Evolutionary conservation across 1,140 invertebrate species (phyloP).

Genomic region (Diabrotica virgifera): DNA sequence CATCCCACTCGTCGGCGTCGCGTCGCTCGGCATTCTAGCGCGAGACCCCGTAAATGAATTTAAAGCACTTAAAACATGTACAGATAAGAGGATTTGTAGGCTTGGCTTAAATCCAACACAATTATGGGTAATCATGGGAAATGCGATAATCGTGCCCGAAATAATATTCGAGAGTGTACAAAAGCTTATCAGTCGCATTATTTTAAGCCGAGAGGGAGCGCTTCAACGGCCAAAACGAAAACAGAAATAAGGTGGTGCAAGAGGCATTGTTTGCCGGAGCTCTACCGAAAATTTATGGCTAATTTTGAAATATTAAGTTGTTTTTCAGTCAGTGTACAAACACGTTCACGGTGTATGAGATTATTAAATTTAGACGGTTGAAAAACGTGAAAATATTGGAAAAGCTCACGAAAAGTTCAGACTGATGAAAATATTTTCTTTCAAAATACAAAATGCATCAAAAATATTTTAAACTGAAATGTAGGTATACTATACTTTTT

Average conservation of each 20-base stretch:
- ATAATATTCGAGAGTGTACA: conserved; percentile 23
- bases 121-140: conserved; percentile 33
- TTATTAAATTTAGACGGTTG: too few relatives aligned
- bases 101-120: conserved; percentile 25
- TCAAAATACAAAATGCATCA: too few relatives aligned
- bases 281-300: not conserved
- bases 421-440: too few relatives aligned
- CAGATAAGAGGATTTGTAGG: conserved; percentile 30
- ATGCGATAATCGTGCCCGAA: conserved; percentile 30
- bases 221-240: not conserved
- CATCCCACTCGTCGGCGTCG: conserved; percentile 1
- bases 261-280: not conserved
- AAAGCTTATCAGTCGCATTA: conserved; percentile 16
- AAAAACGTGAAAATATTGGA: too few relatives aligned
- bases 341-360: not conserved
- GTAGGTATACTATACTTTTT: too few relatives aligned
- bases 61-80: conserved; percentile 29
- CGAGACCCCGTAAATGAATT: conserved; percentile 21
- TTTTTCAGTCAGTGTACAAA: not conserved
- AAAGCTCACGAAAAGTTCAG: too few relatives aligned
- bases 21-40: not conserved
- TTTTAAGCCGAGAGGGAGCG: not conserved
- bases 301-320: not conserved
- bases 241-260: not conserved
- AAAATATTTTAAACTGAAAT: too few relatives aligned